phyloP scores from a whole-genome alignment of 2,888 invertebrate species.

The Mystacides longicornis region DNA sequence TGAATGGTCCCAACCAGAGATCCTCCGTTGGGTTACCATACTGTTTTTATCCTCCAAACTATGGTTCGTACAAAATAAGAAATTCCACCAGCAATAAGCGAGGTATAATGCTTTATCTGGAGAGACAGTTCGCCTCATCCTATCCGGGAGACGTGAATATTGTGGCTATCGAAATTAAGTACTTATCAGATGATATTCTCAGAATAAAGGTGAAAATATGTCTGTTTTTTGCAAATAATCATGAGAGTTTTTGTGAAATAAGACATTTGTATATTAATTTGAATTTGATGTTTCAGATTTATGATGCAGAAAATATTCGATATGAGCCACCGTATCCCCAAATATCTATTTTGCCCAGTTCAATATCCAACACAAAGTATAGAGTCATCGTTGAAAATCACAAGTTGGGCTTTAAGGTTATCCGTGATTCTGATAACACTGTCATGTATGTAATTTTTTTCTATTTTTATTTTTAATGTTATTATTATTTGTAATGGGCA shows the following conservation, averaged over 20 bases:
- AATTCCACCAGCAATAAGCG: slow-evolving; percentile 56
- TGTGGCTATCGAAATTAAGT: slow-evolving; percentile 53
- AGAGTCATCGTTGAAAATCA: slow-evolving; percentile 47
- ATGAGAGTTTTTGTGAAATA: no score
- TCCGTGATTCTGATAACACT: slow-evolving; percentile 47
- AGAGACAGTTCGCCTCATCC: slow-evolving; percentile 47
- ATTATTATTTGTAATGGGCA: no score
- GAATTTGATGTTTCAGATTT: slow-evolving; percentile 36
- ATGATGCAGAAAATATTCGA: slow-evolving; percentile 44
- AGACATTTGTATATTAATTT: no score
- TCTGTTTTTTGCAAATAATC: no score
- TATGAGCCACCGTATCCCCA: slow-evolving; percentile 64
- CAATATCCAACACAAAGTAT: slow-evolving; percentile 46
- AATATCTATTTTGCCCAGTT: slow-evolving; percentile 46
- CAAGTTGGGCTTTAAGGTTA: slow-evolving; percentile 56
- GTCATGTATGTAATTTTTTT: slow-evolving; percentile 43
- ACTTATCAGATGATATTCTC: slow-evolving; percentile 54
- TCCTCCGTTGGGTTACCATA: slow-evolving; percentile 52
- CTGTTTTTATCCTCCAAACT: slow-evolving; percentile 66
- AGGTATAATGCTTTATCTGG: slow-evolving; percentile 51
- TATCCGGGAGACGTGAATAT: slow-evolving; percentile 59
- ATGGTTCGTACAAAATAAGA: slow-evolving; percentile 54
- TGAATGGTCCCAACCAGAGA: slow-evolving; percentile 25
- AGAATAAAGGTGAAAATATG: slow-evolving; percentile 51
- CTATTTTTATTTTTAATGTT: slow-evolving; percentile 7